Evolutionary conservation across 2,888 invertebrate genomes (phyloP), one percentile per base, ranked within the genome.

Genomic region (Rhingia rostrata): DNA sequence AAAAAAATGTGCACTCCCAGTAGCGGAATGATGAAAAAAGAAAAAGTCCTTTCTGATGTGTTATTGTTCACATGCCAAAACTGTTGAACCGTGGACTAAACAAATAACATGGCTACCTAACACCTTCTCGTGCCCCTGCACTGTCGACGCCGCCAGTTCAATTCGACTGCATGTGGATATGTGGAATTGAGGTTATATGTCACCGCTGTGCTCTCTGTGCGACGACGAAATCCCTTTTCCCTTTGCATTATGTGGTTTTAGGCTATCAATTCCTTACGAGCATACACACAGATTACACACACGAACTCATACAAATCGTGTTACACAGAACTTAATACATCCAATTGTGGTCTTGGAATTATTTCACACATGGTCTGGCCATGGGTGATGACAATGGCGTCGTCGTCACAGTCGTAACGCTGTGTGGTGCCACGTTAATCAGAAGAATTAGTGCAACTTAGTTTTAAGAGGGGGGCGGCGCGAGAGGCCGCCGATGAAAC

Each of bases 251-350:
- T 84, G 84, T 60, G 84, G 84, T 84, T 80, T 80, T 64, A 60
- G 70, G 74, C 74, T 83, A 84, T 84, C 84, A 84, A 70, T 80
- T 75, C 74, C 84, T 82, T 78, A 43, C 47, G 37, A 45, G 39
- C 49, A 37, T 41, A 64, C 51, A 58, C 43, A 39, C 41, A 63
- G 22, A 22, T 22, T 67, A 53, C 53, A 43, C 39, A 35, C 61
- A 74, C 66, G 70, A 66, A 64, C 80, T 60, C 41, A 70, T 80
- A 80, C 73, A 75, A 84, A 80, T 84, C 84, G 80, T 80, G 80
- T 84, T 84, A 80, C 80, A 80, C 73, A 79, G 58, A 84, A 84
- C 80, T 84, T 84, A 72, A 84, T 84, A 84, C 75, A 75, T 80
- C 70, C 80, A 80, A 80, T 84, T 84, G 84, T 43, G 84, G 84